A percentile compares a stretch with the other conserved stretches of the same genome.
Conservation (phyloP, 2,797 vertebrate genomes). For the Erithacus rubecula region DNA sequence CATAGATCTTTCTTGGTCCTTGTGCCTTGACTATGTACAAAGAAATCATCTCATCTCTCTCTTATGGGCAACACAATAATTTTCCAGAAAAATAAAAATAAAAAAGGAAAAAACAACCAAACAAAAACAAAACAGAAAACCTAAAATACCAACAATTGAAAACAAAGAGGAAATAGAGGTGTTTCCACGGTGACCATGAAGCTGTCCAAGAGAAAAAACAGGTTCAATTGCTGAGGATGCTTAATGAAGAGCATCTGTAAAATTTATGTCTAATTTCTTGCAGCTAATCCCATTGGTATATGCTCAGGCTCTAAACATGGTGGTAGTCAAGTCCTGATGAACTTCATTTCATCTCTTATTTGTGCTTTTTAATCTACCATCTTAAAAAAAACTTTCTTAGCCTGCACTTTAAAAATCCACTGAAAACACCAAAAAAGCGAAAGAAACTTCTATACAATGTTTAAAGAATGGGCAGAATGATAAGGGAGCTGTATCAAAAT, state of each 20-base stretch:
- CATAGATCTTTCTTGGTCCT: neutral
- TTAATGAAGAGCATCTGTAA: neutral
- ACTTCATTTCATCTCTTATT: neutral
- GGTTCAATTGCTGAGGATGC: neutral
- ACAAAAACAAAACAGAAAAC: neutral
- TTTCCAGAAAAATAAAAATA: neutral
- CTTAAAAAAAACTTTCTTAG: neutral
- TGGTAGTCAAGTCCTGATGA: neutral
- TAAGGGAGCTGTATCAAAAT: neutral
- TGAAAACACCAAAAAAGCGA: neutral
- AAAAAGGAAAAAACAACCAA: neutral
- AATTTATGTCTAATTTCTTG: neutral
- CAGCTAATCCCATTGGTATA: neutral
- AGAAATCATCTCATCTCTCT: neutral
- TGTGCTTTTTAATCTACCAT: neutral
- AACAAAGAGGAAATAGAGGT: neutral
- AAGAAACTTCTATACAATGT: neutral
- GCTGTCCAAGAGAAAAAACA: neutral
- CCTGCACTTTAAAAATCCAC: neutral
- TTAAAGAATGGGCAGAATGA: neutral
- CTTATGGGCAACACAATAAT: accelerated
- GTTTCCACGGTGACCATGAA: neutral
- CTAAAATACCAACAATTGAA: neutral
- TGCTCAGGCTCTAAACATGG: neutral
- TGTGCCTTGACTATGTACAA: neutral